Conservation (phyloP, 2,797 vertebrate genomes). For the Typhlichthys eigenmanni region DNA sequence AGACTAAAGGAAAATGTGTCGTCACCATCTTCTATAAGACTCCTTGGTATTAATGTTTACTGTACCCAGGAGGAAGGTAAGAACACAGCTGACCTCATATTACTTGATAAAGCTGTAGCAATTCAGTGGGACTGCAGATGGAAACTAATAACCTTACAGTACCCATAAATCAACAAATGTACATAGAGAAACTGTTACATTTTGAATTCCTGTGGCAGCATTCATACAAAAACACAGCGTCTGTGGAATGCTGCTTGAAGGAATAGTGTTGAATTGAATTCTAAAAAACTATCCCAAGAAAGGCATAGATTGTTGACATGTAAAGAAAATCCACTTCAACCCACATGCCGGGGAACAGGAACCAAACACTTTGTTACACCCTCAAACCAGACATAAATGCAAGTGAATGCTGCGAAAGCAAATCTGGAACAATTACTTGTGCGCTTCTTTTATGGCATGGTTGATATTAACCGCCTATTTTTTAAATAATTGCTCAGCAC, state of each 20-base stretch:
- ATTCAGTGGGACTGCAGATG: conserved; percentile 45
- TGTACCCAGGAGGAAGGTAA: conserved; percentile 52
- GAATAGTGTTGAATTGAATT: conserved; percentile 5
- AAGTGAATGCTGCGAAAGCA: conserved; percentile 21
- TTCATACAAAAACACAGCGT: conserved; percentile 34
- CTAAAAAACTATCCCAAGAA: conserved; percentile 8
- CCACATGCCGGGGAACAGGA: conserved; percentile 19
- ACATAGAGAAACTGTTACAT: conserved; percentile 37
- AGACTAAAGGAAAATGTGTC: conserved; percentile 52
- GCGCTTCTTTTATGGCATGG: conserved; percentile 7
- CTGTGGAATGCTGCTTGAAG: conserved; percentile 38
- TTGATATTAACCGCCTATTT: conserved; percentile 11
- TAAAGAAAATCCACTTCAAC: conserved; percentile 30
- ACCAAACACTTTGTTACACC: conserved; percentile 27
- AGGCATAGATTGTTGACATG: conserved; percentile 3
- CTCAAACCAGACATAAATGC: conserved; percentile 29
- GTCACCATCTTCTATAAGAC: conserved; percentile 54
- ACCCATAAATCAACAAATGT: conserved; percentile 53
- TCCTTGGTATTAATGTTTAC: conserved; percentile 62
- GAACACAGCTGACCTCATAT: conserved; percentile 67
- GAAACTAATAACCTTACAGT: conserved; percentile 43
- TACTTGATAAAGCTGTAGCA: conserved; percentile 36
- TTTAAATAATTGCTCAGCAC: conserved; percentile 15
- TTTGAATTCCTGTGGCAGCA: conserved; percentile 3
- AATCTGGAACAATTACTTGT: conserved; percentile 19